Percentiles rank a stretch among this genome's conserved stretches.
These are phyloP conservation scores for Drosophila bocqueti DNA, from an alignment of 1,140 invertebrate species.

Conservation along the genomic window DNA sequence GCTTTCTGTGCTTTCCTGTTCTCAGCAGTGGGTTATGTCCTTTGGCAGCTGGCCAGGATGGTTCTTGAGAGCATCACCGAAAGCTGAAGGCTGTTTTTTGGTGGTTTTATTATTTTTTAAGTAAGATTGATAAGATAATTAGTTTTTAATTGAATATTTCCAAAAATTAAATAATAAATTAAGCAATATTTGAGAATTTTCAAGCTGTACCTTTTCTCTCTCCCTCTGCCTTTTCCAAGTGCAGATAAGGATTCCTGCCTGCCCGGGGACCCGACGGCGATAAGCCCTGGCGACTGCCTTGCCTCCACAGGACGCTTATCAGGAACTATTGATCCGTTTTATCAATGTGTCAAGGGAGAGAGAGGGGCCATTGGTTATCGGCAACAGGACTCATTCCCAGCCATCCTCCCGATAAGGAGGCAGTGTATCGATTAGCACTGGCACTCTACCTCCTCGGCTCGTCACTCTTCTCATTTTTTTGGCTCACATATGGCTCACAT, in stretches of 20 bases:
- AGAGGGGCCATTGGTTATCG: constrained; percentile 19
- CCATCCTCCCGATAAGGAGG: constrained; percentile 25
- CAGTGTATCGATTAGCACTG: constrained; percentile 17
- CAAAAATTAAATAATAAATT: background rate
- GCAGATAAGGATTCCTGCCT: constrained; percentile 34
- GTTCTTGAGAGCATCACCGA: background rate
- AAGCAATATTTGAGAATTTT: background rate
- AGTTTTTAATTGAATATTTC: no score
- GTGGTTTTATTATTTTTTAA: background rate
- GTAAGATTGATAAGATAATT: background rate
- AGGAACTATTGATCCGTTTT: constrained; percentile 47
- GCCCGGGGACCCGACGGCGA: constrained; percentile 1
- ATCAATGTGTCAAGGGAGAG: constrained; percentile 15
- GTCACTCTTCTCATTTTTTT: constrained; percentile 8
- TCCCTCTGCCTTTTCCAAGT: background rate
- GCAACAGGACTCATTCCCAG: constrained; percentile 51
- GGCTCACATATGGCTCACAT: constrained; percentile 3
- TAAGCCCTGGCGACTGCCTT: constrained; percentile 5
- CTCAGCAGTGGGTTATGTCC: background rate
- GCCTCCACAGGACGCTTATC: constrained; percentile 44
- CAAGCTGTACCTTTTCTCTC: background rate
- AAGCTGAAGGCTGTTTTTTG: background rate
- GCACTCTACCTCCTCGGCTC: background rate
- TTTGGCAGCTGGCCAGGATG: background rate
- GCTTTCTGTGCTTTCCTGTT: background rate